Evolutionary conservation across 2,888 invertebrate species (phyloP).

Genomic region (Philonicus albiceps): DNA sequence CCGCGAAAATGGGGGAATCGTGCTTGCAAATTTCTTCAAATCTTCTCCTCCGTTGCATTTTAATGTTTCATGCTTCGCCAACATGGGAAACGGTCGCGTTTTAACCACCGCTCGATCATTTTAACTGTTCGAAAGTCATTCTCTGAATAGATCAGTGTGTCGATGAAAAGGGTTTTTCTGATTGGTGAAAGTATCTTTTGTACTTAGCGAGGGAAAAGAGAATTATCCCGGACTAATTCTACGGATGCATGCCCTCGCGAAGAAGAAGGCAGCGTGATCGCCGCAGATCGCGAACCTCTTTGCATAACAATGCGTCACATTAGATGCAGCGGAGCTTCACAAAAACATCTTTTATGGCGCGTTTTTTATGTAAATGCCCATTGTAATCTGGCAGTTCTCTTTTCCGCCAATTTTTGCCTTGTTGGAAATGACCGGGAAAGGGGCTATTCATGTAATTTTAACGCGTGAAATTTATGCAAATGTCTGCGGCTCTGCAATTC

Average conservation of each 20-base stretch:
- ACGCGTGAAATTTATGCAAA: slow-evolving; percentile 31
- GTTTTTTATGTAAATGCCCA: slow-evolving; percentile 10
- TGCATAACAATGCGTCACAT: slow-evolving; percentile 29
- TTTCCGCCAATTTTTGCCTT: background rate
- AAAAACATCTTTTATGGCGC: slow-evolving; percentile 15
- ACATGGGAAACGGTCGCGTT: background rate
- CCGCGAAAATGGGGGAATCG: slow-evolving; percentile 12
- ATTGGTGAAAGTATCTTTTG: slow-evolving; percentile 18
- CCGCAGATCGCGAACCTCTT: background rate
- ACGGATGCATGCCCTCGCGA: background rate
- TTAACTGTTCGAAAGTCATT: background rate
- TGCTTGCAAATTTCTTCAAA: background rate
- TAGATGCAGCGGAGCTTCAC: slow-evolving; percentile 21
- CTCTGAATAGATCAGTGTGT: slow-evolving; percentile 14
- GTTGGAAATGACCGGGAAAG: background rate
- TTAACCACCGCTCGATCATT: background rate
- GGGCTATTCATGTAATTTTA: background rate
- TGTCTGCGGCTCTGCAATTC: background rate
- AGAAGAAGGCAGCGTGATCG: background rate
- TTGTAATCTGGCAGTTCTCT: background rate
- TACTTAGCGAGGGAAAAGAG: background rate
- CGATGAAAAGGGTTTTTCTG: background rate
- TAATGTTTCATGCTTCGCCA: background rate
- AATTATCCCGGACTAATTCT: background rate
- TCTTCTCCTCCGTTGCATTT: background rate